phyloP scores from a whole-genome alignment of 1,140 invertebrate species.

The Drosophila parvula region DNA sequence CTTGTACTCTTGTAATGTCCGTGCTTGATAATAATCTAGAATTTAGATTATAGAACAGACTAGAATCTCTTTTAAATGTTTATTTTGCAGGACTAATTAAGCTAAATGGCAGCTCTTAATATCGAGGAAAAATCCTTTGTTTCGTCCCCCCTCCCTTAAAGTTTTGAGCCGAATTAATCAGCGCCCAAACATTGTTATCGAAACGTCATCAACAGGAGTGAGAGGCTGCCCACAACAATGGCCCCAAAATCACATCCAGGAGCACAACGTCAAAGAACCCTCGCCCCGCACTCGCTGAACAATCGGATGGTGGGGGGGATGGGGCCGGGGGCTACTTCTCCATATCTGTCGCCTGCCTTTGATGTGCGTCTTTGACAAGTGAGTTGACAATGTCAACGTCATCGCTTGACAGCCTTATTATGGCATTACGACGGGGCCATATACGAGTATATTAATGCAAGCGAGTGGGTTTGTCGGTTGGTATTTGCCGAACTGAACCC shows the following conservation, averaged over 20 bases:
- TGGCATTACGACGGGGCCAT: conserved; percentile 62
- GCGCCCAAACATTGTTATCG: conserved; percentile 71
- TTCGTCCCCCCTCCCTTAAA: conserved; percentile 17
- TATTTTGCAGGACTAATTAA: conserved; percentile 50
- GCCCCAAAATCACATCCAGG: conserved; percentile 37
- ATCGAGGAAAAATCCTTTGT: conserved; percentile 62
- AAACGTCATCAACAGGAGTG: conserved; percentile 64
- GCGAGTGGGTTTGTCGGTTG: conserved; percentile 15
- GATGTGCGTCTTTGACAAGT: conserved; percentile 83
- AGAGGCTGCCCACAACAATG: conserved; percentile 46
- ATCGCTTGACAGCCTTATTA: conserved; percentile 83
- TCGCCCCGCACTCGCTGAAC: conserved; percentile 27
- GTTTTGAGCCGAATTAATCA: conserved; percentile 75
- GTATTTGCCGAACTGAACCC: conserved; percentile 1
- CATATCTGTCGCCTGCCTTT: conserved; percentile 82
- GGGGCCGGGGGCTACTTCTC: conserved; percentile 56
- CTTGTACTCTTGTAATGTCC: too few relatives aligned
- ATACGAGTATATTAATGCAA: conserved; percentile 19
- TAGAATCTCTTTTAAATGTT: conserved; percentile 17
- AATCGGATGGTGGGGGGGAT: conserved; percentile 25
- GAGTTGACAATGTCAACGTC: conserved; percentile 83
- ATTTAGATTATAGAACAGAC: too few relatives aligned
- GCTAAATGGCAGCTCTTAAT: conserved; percentile 23
- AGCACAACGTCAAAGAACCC: conserved; percentile 60
- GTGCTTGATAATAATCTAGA: too few relatives aligned